These are phyloP conservation scores for Drosophila kokeensis DNA, from an alignment of 2,888 invertebrate species.

Conservation along the genomic window DNA sequence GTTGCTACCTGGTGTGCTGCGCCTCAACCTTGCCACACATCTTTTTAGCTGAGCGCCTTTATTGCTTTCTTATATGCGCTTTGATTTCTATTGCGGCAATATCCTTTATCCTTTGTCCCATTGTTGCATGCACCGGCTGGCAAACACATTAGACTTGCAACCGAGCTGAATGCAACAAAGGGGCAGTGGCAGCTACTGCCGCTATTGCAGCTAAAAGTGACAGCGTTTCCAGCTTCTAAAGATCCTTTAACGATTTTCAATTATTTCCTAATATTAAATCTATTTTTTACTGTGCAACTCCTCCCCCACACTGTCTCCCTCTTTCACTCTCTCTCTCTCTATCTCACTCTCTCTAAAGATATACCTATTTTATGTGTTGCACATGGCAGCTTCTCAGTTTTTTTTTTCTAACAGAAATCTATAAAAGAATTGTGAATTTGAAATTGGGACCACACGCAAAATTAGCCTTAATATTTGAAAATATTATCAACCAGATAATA, in stretches of 20 bases:
- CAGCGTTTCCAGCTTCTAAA: constrained; percentile 31
- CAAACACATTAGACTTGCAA: constrained; percentile 74
- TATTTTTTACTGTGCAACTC: not conserved
- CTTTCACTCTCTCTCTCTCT: not conserved
- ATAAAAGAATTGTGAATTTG: not conserved
- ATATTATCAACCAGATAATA: not conserved
- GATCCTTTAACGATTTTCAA: constrained; percentile 44
- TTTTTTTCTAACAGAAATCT: not conserved
- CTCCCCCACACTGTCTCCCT: not conserved
- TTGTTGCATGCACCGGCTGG: constrained; percentile 80
- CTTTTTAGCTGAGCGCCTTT: constrained; percentile 36
- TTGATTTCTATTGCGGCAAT: constrained; percentile 80
- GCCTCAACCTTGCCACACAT: not conserved
- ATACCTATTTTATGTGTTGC: not conserved
- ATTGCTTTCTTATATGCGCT: constrained; percentile 74
- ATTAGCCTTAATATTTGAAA: not conserved
- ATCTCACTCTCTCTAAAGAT: not conserved
- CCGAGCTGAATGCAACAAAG: constrained; percentile 28
- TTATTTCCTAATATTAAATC: constrained; percentile 39
- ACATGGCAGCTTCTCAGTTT: not conserved
- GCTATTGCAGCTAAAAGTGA: constrained; percentile 30
- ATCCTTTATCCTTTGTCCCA: constrained; percentile 69
- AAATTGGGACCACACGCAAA: not conserved
- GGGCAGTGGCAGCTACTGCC: not conserved
- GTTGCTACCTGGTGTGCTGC: constrained; percentile 27